A percentile compares a stretch with the other conserved stretches of the same genome.
These are phyloP conservation scores for Drosophila pseudotalamancana DNA, from an alignment of 2,888 invertebrate species.

Conservation along the genomic window DNA sequence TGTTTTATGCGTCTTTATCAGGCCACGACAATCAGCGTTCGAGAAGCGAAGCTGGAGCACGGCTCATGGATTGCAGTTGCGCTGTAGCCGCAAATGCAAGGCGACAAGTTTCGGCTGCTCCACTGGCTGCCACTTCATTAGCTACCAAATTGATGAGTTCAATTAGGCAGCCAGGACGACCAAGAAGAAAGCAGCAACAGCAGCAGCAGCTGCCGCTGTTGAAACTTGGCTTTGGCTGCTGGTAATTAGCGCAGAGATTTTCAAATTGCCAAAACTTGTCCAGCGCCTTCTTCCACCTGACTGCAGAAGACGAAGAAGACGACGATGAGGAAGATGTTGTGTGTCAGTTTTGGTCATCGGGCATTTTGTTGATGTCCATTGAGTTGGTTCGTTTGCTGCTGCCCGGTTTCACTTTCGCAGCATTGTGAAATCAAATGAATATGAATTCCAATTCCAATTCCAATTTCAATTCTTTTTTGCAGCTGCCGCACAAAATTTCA, in stretches of 20 bases:
- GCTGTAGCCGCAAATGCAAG: constrained; percentile 69
- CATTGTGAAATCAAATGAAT: constrained; percentile 78
- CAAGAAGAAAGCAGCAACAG: constrained; percentile 35
- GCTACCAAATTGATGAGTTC: constrained; percentile 83
- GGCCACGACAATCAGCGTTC: constrained; percentile 40
- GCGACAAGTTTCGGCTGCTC: constrained; percentile 55
- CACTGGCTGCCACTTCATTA: constrained; percentile 67
- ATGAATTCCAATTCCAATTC: constrained; percentile 62
- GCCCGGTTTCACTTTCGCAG: constrained; percentile 71
- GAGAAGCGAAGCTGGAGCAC: constrained; percentile 34
- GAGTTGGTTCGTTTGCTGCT: constrained; percentile 17
- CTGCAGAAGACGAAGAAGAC: neutral
- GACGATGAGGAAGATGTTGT: constrained; percentile 41
- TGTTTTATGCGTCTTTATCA: constrained; percentile 65
- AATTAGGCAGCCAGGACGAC: constrained; percentile 80
- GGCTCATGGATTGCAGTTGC: constrained; percentile 60
- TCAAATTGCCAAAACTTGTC: constrained; percentile 82
- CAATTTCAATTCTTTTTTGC: constrained; percentile 58
- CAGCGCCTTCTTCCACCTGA: constrained; percentile 54
- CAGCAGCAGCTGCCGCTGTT: constrained; percentile 18
- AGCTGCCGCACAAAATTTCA: constrained; percentile 52
- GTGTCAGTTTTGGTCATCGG: constrained; percentile 43
- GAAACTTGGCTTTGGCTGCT: constrained; percentile 4
- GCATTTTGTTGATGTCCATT: constrained; percentile 35
- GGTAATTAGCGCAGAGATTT: constrained; percentile 81